Evolutionary conservation across 2,113 vertebrate species (phyloP).

Genomic region (Parus major): DNA sequence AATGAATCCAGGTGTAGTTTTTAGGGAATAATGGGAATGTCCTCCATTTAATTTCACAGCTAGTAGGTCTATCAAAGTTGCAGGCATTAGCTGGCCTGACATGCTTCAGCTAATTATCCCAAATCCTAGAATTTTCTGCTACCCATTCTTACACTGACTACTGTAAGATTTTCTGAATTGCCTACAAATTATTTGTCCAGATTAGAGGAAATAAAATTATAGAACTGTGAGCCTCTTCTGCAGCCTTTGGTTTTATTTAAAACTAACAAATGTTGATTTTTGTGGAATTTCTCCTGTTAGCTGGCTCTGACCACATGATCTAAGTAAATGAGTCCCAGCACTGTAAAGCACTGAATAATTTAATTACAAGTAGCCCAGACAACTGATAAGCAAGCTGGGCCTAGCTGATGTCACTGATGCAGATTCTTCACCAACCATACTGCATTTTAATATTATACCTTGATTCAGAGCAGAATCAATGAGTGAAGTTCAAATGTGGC

Average conservation of each 20-base stretch:
- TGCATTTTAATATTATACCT: constrained; percentile 24
- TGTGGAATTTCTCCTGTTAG: neutral
- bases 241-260: neutral
- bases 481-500: constrained; percentile 61
- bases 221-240: neutral
- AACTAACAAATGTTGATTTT: neutral
- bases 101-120: neutral
- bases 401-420: neutral
- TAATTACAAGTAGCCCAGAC: neutral
- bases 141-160: neutral
- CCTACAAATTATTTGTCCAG: neutral
- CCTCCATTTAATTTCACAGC: neutral
- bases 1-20: neutral
- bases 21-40: neutral
- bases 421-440: neutral
- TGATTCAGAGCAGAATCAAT: neutral
- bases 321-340: constrained; percentile 7
- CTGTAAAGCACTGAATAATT: constrained; percentile 1
- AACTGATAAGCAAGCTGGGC: neutral
- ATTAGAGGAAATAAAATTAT: neutral
- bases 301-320: neutral
- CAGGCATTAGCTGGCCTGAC: neutral
- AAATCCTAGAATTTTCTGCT: neutral
- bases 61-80: neutral
- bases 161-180: neutral